Conservation (phyloP, 1,140 invertebrate genomes). For the Muscidifurax raptorellus region DNA sequence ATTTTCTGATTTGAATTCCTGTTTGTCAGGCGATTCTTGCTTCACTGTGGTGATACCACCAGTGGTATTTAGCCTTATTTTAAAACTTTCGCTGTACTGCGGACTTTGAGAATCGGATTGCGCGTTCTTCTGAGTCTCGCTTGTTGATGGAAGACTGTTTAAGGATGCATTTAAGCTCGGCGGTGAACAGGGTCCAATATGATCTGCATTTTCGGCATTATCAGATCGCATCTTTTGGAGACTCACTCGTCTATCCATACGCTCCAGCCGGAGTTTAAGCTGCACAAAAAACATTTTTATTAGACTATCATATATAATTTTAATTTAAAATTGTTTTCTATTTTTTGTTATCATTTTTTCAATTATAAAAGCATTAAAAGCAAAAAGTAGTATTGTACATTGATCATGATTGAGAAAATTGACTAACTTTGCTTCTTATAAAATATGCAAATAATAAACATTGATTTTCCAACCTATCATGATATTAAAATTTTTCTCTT, state of each 20-base stretch:
- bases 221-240: conserved; percentile 71
- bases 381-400: not conserved
- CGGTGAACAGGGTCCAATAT: conserved; percentile 66
- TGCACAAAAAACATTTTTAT: conserved; percentile 55
- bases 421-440: not conserved
- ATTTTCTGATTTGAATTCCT: conserved; percentile 65
- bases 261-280: conserved; percentile 77
- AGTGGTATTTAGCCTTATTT: conserved; percentile 72
- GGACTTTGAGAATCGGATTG: conserved; percentile 64
- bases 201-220: conserved; percentile 68
- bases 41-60: conserved; percentile 72
- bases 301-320: not conserved
- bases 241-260: conserved; percentile 76
- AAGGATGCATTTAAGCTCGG: conserved; percentile 63
- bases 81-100: conserved; percentile 71
- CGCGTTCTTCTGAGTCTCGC: conserved; percentile 63
- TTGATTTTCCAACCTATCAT: not conserved
- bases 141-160: conserved; percentile 66
- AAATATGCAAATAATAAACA: not conserved
- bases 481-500: not conserved
- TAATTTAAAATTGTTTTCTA: not conserved
- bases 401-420: not conserved
- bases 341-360: not conserved
- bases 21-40: conserved; percentile 65
- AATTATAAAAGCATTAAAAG: not conserved